Evolutionary conservation across 2,797 vertebrate genomes (phyloP), one percentile per base, ranked within the genome.

Genomic region (Halcyon leucocephala): DNA sequence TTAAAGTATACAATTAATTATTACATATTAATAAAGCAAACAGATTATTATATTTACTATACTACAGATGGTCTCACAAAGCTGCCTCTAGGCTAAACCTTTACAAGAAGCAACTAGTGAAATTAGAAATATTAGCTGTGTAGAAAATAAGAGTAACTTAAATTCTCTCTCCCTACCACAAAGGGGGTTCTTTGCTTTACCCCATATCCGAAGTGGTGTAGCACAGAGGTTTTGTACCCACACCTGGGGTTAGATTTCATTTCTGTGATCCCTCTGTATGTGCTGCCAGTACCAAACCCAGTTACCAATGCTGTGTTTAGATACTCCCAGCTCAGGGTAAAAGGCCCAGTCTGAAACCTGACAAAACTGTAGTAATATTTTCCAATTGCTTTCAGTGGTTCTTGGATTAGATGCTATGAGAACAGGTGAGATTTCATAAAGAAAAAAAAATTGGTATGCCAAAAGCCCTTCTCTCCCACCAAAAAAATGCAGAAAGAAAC

Each of bases 371-470:
- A 61, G 19, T 16, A 66, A 58, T 9, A 33, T 86, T 89, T 96
- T 85, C 67, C 42, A 77, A 11, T 28, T 69, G 26, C 10, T 82
- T 96, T 86, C 52, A 52, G 24, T 49, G 26, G 4, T 76, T 87
- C 46, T 54, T 89, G 58, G 66, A 70, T 66, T 72, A 76, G 22
- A 54, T n/a, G 8, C 14, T 65, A 22, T 5, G 24, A 89, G 37
- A 91, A 65, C 54, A 91, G 87, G 51, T 87, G 66, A 94, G 44
- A 55, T 71, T 93, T 67, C 52, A 74, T 14, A 48, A 55, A 86
- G 35, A 74, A 83, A 83, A 87, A 49, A 7, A 26, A 80, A 1
- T 1, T 20, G 16, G 31, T 9, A 41, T 49, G 78, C 26, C 78
- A 94, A 60, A 74, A 82, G 2, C 8, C 8, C 15, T 89, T 73